Base-by-base conservation (phyloP, 2,797 vertebrate genomes). In the Lepus oiostolus region DNA sequence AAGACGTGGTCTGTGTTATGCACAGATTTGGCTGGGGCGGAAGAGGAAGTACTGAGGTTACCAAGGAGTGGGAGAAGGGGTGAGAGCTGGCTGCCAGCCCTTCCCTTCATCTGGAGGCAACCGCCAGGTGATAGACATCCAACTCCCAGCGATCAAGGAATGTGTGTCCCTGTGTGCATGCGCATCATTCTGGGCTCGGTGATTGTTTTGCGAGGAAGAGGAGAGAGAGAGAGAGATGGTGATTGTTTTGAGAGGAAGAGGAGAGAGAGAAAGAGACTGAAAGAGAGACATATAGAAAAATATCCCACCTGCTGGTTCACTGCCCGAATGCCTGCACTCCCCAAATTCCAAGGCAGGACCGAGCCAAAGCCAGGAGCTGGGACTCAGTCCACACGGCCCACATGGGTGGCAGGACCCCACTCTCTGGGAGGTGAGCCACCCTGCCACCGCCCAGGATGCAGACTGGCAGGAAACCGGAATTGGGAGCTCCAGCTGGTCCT, bases 11-110 rank as follows among this genome's bases (percentile, higher is more conserved):
- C 98, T 98, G 98, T 98, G 98, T 98, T 97, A 97, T 97, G 98
- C 98, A 98, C 98, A 99, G 98, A 99, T 98, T 98, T 99, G 98
- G 99, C 98, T 98, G 96, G 96, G 98, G 98, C 98, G 96, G 98
- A 98, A 96, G 97, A 98, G 99, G 98, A 99, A 99, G 98, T 98
- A 92, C 96, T 91, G 93, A 93, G 95, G 97, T 97, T 97, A 87
- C 77, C 80, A 96, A 90, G 90, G 96, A 58, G 63, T 28, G 97
- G 97, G 22, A 63, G 93, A 97, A 97, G 86, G 42, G 95, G 75
- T 95, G 93, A 97, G 97, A 97, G 82, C 93, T 94, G 98, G 87
- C 85, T 97, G 92, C 97, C 86, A 92, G 94, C 94, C 95, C 3
- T 97, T 97, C 94, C 96, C 95, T 93, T 63, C 77, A 83, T 94